Conservation (phyloP, 2,888 invertebrate species). For the Rotaria socialis region DNA sequence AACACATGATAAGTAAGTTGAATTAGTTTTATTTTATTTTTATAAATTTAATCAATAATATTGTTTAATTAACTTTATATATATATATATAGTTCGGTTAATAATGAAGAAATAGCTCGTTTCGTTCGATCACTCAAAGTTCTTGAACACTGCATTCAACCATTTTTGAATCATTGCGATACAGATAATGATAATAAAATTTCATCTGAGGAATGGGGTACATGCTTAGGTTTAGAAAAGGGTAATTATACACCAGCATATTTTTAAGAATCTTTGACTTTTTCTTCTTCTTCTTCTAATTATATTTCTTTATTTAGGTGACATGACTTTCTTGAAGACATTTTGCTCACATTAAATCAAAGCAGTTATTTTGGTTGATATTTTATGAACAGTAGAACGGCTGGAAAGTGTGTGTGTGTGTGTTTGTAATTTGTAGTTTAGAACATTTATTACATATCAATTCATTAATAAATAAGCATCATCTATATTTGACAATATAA, state of each 20-base stretch:
- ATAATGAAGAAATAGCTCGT: conserved; percentile 89
- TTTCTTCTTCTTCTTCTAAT: neutral
- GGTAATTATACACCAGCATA: neutral
- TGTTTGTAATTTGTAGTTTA: neutral
- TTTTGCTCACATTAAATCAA: neutral
- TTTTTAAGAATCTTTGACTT: neutral
- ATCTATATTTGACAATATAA: neutral
- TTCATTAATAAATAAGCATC: neutral
- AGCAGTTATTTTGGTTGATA: neutral
- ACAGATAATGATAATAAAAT: conserved; percentile 80
- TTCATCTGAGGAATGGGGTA: conserved; percentile 84
- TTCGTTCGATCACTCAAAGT: conserved; percentile 88
- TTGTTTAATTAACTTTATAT: conserved; percentile 46
- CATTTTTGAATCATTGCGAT: conserved; percentile 88
- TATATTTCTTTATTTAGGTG: neutral
- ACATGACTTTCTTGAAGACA: neutral
- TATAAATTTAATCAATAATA: neutral
- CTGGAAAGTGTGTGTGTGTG: neutral
- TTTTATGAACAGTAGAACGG: neutral
- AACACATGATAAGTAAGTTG: conserved; percentile 47
- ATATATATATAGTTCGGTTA: conserved; percentile 67
- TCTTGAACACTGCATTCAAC: conserved; percentile 93
- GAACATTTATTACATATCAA: neutral
- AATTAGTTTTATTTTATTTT: neutral
- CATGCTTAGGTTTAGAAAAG: conserved; percentile 57